Base-by-base conservation (phyloP, 1,140 invertebrate genomes). In the Brachionus paranguensis region DNA sequence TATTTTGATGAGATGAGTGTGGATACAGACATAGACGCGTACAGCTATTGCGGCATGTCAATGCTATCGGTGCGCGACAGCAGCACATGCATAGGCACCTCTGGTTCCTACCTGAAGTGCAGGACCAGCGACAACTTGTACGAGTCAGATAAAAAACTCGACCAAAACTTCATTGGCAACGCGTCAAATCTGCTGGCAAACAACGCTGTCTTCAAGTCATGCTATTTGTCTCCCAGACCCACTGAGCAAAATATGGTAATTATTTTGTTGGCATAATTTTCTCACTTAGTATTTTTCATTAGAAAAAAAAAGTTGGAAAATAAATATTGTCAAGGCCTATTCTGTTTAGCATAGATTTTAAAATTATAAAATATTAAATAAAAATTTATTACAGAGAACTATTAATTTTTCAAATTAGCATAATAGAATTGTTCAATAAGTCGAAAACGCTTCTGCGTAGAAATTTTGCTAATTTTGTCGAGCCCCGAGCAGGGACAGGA, bases 41-140 rank as follows among this genome's bases (percentile, higher is more conserved):
- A 41, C 12, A 72, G 68, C 41, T 37, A 72, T 72, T 72, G 41
- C 11, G 37, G 37, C 33, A 43, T 43, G 17, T 72, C 68, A 7
- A 72, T 72, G 68, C 68, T 43, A 0, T 72, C 68, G 2, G 37
- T 72, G 33, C 29, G 45, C 72, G 72, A 76, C 20, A 47, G 12
- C 20, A 47, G 27, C 27, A 76, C 20, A n/a, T 76, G 47, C 33
- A 76, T 76, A 8, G 72, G 72, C 43, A 76, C 1, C 20, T 76
- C 72, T 2, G 20, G 24, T 11, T 50, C 72, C 1, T 76, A 76
- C 27, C 27, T 50, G 4, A 76, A 76, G 27, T 76, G 72, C 43
- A 53, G 27, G 20, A 76, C 72, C 12, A 53, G 72, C 45, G 72
- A 76, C 24, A 76, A 76, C n/a, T 24, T 76, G 43, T 76, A 76